A percentile compares a stretch with the other conserved stretches of the same genome.
phyloP scores from a whole-genome alignment of 64 coral and sea anemone species.

The Actinia equina region DNA sequence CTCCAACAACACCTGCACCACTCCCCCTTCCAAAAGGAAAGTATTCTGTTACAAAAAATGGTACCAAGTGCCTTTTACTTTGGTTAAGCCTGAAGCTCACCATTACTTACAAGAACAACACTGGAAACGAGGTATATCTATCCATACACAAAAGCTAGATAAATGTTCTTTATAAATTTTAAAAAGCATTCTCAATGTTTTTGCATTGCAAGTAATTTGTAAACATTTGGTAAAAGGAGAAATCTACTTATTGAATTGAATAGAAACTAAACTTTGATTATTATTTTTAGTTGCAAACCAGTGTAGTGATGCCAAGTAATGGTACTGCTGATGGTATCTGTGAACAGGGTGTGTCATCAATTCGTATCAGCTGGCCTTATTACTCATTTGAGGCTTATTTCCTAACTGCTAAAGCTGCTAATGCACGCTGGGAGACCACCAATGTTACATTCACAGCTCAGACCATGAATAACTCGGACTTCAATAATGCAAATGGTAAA shows the following conservation, averaged over 20 bases:
- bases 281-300: background rate
- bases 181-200: too few species aligned
- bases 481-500: background rate
- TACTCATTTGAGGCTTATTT: slow-evolving; percentile 4
- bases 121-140: background rate
- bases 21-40: slow-evolving; percentile 14
- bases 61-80: slow-evolving; percentile 3
- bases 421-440: background rate
- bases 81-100: background rate
- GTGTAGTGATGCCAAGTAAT: background rate
- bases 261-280: background rate
- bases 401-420: background rate
- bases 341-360: background rate
- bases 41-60: slow-evolving; percentile 7
- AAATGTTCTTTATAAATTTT: too few species aligned
- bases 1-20: background rate
- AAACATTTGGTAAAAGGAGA: too few species aligned
- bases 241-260: too few species aligned
- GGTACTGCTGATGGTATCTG: background rate
- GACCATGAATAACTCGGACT: slow-evolving; percentile 1
- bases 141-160: too few species aligned
- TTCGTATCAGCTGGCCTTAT: background rate
- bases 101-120: slow-evolving; percentile 6
- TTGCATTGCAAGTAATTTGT: too few species aligned
- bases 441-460: background rate